These are phyloP conservation scores for Bombyx huttoni DNA, from an alignment of 2,888 invertebrate species.

Conservation along the genomic window DNA sequence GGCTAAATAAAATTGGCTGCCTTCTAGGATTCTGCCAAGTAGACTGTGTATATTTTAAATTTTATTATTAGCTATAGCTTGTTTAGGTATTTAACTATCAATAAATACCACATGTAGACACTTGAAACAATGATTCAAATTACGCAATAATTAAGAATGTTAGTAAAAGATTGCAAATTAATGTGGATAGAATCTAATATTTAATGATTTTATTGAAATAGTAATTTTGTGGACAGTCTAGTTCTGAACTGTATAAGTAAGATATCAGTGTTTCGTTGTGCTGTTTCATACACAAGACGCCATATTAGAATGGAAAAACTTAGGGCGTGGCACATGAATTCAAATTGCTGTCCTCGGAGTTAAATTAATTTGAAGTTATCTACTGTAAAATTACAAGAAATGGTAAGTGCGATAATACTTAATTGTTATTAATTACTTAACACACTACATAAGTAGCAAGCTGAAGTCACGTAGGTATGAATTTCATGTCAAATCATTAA, in stretches of 20 bases:
- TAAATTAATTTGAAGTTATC: background rate
- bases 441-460: background rate
- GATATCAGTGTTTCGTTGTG: background rate
- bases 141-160: too few species aligned
- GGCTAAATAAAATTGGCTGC: background rate
- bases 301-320: conserved; percentile 36
- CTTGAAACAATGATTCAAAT: too few species aligned
- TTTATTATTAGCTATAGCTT: background rate
- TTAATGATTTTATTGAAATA: background rate
- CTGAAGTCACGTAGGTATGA: background rate
- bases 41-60: background rate
- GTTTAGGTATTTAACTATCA: background rate
- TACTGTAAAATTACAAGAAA: background rate
- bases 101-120: background rate
- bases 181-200: too few species aligned
- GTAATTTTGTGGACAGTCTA: background rate
- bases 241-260: background rate
- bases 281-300: conserved; percentile 21
- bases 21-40: background rate
- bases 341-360: background rate
- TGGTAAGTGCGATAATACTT: background rate
- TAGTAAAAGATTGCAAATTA: too few species aligned
- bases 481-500: background rate
- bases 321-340: conserved; percentile 40
- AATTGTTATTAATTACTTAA: background rate